Base-by-base conservation (phyloP, 2,888 invertebrate species). In the Apotomis turbidana region DNA sequence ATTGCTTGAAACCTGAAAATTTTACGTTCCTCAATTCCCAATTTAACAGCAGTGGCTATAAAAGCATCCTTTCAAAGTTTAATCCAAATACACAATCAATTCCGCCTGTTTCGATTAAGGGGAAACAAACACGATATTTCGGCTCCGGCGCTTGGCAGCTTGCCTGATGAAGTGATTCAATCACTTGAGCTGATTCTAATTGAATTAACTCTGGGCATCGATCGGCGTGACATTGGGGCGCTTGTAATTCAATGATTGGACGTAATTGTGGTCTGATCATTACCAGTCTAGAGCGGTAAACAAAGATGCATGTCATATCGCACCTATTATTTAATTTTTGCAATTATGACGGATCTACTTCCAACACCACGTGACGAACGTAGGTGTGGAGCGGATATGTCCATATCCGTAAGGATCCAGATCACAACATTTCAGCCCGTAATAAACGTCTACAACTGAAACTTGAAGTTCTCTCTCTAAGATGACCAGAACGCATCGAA, bases 121-220 rank as follows among this genome's bases (percentile, higher is more conserved):
- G 5, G 36, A 44, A 66, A 57, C 46, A 36, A 44, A 55, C 41
- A 5, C 27, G 44, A 64, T 55, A 55, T 58, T 58, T 38, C 38
- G 58, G 12, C 36, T 38, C 58, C 6, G 58, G 38, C 46, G 51
- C 46, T 46, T 66, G 66, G 66, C 66, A 66, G n/a, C n/a, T 55
- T 66, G 66, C 66, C 66, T 55, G 66, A 27, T 52, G 63, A 54
- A 64, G 15, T 66, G 66, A 66, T 66, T 57, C 27, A 55, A 66
- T 66, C 66, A 57, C 54, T 55, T 44, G 64, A 66, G 44, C 66
- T 54, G 54, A 54, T 64, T 61, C 54, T 64, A 55, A 64, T 64
- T 54, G 41, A 55, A 44, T 64, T 36, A 44, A 15, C 36, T 10
- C 49, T 8, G 54, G 63, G 54, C 64, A 55, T 44, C 27, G 44